Conservation (phyloP, 2,797 vertebrate species). For the Brotula barbata region DNA sequence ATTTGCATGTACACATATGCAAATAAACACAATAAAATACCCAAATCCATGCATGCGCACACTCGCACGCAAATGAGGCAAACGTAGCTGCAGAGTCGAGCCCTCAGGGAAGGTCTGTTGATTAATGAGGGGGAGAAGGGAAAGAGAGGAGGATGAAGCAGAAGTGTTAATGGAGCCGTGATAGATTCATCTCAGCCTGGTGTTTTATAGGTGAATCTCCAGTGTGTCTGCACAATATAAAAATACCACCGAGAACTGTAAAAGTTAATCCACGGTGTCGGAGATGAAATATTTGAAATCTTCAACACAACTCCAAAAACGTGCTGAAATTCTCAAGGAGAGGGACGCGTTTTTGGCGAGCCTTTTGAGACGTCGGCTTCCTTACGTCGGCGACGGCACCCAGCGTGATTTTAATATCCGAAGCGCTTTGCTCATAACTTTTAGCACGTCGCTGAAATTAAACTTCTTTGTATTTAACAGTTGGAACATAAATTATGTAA, state of each 20-base stretch:
- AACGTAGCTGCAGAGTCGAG: conserved; percentile 55
- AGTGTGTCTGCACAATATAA: conserved; percentile 60
- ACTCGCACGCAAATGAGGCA: not conserved
- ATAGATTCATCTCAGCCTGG: conserved; percentile 70
- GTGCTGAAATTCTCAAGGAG: conserved; percentile 4
- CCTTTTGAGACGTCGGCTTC: conserved; percentile 9
- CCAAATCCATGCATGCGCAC: not conserved
- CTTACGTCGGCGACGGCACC: conserved; percentile 20
- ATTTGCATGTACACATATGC: not conserved
- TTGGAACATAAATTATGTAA: conserved; percentile 12
- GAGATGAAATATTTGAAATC: conserved; percentile 40
- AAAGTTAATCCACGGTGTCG: conserved; percentile 13
- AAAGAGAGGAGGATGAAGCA: conserved; percentile 70
- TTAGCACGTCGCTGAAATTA: conserved; percentile 8
- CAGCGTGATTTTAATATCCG: conserved; percentile 25
- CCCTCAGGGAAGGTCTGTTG: conserved; percentile 65
- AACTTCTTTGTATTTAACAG: conserved; percentile 17
- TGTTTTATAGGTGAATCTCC: conserved; percentile 69
- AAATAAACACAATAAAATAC: too few relatives aligned
- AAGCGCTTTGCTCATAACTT: conserved; percentile 30
- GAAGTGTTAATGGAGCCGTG: conserved; percentile 76
- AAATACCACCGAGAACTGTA: conserved; percentile 33
- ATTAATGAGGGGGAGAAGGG: conserved; percentile 74
- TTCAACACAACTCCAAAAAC: not conserved
- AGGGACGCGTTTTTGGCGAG: not conserved